Evolutionary conservation across 2,113 vertebrate species (phyloP).

Genomic region (Odontophorus gujanensis): DNA sequence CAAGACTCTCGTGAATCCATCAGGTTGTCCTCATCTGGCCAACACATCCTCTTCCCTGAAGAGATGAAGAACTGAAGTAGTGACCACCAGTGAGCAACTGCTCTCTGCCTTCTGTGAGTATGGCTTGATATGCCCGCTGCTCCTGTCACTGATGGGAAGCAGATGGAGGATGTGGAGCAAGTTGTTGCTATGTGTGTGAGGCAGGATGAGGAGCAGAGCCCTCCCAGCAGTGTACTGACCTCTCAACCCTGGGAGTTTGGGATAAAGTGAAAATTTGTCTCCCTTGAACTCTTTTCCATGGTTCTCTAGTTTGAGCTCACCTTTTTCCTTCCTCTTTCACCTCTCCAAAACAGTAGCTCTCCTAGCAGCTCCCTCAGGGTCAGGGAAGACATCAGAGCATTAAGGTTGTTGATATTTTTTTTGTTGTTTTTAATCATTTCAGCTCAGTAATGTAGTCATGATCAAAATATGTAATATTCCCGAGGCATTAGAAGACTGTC

Average conservation of each 20-base stretch:
- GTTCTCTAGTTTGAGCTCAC: neutral
- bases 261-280: neutral
- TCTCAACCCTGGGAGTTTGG: neutral
- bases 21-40: neutral
- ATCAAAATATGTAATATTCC: conserved; percentile 40
- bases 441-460: neutral
- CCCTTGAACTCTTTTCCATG: neutral
- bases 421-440: neutral
- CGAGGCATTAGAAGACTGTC: conserved; percentile 3
- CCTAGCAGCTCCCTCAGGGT: neutral
- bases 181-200: neutral
- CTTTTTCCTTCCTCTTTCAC: neutral
- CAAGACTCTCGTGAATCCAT: neutral
- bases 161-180: neutral
- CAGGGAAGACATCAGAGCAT: neutral
- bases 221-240: neutral
- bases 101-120: neutral
- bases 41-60: neutral
- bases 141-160: neutral
- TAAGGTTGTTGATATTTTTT: neutral
- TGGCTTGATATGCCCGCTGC: neutral
- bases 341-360: neutral
- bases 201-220: neutral
- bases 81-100: neutral
- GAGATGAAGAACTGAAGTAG: neutral